Conservation (phyloP, 2,113 vertebrate genomes). For the Sylvicapra grimmia region DNA sequence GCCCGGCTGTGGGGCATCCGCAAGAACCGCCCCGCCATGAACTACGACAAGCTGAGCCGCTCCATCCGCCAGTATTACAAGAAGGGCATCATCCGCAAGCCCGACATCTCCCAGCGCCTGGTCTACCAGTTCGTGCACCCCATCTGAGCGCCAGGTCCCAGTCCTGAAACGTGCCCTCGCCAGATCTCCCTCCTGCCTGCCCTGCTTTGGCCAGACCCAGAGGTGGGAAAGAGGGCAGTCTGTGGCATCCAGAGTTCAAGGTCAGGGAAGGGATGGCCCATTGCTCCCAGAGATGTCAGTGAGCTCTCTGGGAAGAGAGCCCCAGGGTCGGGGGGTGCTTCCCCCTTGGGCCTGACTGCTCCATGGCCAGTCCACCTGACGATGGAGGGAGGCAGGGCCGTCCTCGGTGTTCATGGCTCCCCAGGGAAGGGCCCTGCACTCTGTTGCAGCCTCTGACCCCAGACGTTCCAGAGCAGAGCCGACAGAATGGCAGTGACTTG, state of each 20-base stretch:
- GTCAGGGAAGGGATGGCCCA: background rate
- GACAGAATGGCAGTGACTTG: background rate
- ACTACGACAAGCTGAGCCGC: slow-evolving; percentile 99
- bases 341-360: background rate
- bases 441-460: background rate
- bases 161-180: background rate
- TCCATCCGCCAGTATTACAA: slow-evolving; percentile 99
- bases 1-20: slow-evolving; percentile 95
- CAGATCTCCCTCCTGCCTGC: background rate
- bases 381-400: background rate
- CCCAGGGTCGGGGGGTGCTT: background rate
- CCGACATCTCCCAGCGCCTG: slow-evolving; percentile 96
- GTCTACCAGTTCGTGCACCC: slow-evolving; percentile 99
- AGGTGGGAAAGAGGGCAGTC: background rate
- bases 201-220: background rate
- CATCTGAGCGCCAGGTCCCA: slow-evolving; percentile 73
- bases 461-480: background rate
- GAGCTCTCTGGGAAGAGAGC: background rate
- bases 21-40: slow-evolving; percentile 98
- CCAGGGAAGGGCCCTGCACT: background rate
- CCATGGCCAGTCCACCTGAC: accelerated
- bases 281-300: background rate
- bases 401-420: background rate
- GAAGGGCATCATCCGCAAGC: slow-evolving; percentile 98
- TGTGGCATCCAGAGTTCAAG: background rate